Base-by-base conservation (phyloP, 2,888 invertebrate species). In the Epistrophella euchroma region DNA sequence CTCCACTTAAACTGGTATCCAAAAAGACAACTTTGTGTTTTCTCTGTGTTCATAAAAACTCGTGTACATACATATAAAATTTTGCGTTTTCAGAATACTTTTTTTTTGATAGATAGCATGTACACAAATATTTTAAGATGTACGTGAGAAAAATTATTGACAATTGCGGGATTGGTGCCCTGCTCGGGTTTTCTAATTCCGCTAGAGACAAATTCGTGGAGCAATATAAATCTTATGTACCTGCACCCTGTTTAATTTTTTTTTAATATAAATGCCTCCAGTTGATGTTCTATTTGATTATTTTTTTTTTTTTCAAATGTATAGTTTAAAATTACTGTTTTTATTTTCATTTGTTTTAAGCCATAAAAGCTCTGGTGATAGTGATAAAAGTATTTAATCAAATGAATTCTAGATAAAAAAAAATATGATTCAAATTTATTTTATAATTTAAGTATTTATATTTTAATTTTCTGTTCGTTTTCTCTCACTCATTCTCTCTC, bases 381-480 rank as follows among this genome's bases (percentile, higher is more conserved):
- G 15, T n/a, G 40, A 60, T 60, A 9, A 25, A 37, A 25, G 9
- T 37, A 37, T 37, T 37, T 9, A 45, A 19, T 19, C 19, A 22
- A 22, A 62, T 45, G 2, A 25, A 60, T 40, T 40, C 15, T n/a
- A 17, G 4, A 32, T 25, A 60, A n/a, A 25, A 7, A 13, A 37
- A 60, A 25, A 43, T 43, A 62, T 62, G 22, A 62, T 62, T 62
- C 43, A 43, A 62, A 43, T 43, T 43, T 4, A 47, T 17, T 17
- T 64, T 47, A 19, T 47, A 45, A 17, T 19, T 47, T 35, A 1
- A 32, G 13, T 19, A 32, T 47, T 35, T 66, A 15, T 43, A 47
- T 47, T 47, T 66, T 66, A 6, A 68, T 52, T 52, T 68, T 37
- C 28, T 66, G 19, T 22, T 62, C 15, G 4, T 50, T 35, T 10